A percentile compares a stretch with the other conserved stretches of the same genome.
Conservation (phyloP, 1,140 invertebrate genomes). For the Penaeus japonicus region DNA sequence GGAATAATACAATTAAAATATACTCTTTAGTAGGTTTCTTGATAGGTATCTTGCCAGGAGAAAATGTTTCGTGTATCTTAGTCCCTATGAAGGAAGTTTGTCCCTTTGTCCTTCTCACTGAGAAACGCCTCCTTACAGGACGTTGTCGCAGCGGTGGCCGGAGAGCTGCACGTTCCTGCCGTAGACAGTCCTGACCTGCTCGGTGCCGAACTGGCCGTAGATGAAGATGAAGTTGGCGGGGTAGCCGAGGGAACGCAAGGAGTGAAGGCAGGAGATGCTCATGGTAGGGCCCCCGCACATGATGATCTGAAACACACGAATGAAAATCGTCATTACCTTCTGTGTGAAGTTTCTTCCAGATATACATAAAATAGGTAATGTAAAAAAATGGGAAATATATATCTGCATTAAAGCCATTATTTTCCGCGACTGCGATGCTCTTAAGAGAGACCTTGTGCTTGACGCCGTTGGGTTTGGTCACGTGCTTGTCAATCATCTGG, state of each 20-base stretch:
- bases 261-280: conserved; percentile 17
- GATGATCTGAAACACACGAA: background rate
- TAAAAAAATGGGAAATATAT: background rate
- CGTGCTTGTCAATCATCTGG: background rate
- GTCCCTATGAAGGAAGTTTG: too few species aligned
- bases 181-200: conserved; percentile 33
- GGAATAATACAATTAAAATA: too few species aligned
- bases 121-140: background rate
- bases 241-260: conserved; percentile 13
- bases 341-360: too few species aligned
- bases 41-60: too few species aligned
- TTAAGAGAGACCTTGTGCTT: background rate
- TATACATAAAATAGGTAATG: background rate
- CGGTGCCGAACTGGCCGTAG: conserved; percentile 40
- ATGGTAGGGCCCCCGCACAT: conserved; percentile 36
- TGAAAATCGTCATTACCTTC: too few species aligned
- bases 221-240: conserved; percentile 6
- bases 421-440: too few species aligned
- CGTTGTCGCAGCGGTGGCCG: background rate
- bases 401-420: background rate
- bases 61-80: too few species aligned
- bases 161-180: conserved; percentile 27
- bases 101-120: background rate
- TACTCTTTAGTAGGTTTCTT: too few species aligned
- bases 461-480: background rate